Conservation (phyloP, 92 coral and sea anemone genomes). For the Epizoanthus scotinus region DNA sequence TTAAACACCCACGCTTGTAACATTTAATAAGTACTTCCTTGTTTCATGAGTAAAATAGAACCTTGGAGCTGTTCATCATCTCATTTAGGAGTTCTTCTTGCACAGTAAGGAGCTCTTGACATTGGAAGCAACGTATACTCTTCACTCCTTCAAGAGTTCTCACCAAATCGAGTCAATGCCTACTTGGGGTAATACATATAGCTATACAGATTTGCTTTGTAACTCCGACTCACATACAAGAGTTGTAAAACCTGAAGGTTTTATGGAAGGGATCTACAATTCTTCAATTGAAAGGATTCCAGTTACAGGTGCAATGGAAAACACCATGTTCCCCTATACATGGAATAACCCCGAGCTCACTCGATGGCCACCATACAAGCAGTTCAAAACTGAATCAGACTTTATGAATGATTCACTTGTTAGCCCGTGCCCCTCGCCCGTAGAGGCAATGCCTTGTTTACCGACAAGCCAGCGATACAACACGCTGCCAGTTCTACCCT, state of each 20-base stretch:
- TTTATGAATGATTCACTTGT: background rate
- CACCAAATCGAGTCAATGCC: background rate
- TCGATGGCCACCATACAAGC: slow-evolving; percentile 7
- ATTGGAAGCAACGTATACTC: background rate
- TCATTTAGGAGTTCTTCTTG: background rate
- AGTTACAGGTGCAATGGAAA: background rate
- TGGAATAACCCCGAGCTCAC: background rate
- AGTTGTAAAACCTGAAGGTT: slow-evolving; percentile 1
- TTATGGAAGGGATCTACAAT: slow-evolving; percentile 5
- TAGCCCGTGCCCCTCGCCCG: slow-evolving; percentile 34
- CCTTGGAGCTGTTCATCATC: background rate
- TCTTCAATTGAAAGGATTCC: background rate
- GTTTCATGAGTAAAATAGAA: background rate
- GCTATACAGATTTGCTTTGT: background rate
- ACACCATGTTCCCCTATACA: background rate
- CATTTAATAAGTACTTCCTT: slow-evolving; percentile 34
- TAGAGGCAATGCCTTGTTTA: background rate
- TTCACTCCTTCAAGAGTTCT: background rate
- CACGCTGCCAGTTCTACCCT: slow-evolving; percentile 22
- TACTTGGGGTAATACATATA: slow-evolving; percentile 9
- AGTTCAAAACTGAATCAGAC: slow-evolving; percentile 20
- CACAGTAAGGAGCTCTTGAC: slow-evolving; percentile 11
- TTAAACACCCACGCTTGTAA: background rate
- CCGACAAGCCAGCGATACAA: background rate
- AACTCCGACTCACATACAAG: background rate